These are phyloP conservation scores for Oceanodroma tethys DNA, from an alignment of 2,113 vertebrate genomes.

Conservation along the genomic window DNA sequence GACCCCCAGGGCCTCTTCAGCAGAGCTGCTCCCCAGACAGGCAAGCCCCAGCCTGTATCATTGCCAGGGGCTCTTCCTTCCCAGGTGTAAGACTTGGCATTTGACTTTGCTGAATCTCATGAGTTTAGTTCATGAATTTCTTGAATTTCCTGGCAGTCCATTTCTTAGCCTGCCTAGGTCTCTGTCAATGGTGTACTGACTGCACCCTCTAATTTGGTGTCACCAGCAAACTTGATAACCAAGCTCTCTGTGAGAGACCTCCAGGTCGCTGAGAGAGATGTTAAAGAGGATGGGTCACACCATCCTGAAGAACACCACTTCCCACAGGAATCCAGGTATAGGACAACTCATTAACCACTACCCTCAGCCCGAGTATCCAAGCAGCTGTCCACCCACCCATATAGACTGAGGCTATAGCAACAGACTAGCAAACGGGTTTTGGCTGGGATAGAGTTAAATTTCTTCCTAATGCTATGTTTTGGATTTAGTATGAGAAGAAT, in stretches of 20 bases:
- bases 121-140: neutral
- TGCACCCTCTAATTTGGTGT: neutral
- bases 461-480: no score
- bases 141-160: neutral
- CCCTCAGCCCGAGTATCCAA: neutral
- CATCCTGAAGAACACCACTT: neutral
- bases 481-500: no score
- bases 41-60: neutral
- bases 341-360: neutral
- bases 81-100: neutral
- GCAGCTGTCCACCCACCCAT: neutral
- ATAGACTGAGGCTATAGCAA: neutral
- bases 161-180: neutral
- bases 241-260: neutral
- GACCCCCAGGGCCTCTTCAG: accelerated
- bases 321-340: neutral
- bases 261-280: neutral
- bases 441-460: no score
- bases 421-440: neutral
- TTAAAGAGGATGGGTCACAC: neutral
- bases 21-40: neutral
- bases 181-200: neutral
- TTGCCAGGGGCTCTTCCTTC: neutral
- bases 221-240: neutral
- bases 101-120: neutral